phyloP scores from a whole-genome alignment of 2,888 invertebrate genomes.

The Drosophila monieri region DNA sequence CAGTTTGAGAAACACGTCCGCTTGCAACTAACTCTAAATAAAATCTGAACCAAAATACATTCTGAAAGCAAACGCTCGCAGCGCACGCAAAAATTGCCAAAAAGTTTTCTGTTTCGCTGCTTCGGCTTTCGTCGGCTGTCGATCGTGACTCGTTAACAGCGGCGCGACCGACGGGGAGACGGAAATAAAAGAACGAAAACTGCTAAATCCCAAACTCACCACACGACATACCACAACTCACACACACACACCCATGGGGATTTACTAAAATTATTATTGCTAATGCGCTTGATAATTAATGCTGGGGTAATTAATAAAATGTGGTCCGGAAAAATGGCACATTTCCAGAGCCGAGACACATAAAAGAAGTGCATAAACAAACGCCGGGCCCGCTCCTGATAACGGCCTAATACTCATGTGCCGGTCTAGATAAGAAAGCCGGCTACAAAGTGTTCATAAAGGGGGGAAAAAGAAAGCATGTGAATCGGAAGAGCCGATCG shows the following conservation, averaged over 20 bases:
- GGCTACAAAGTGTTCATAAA: slow-evolving; percentile 43
- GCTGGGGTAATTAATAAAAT: slow-evolving; percentile 12
- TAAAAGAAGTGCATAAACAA: slow-evolving; percentile 2
- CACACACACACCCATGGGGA: slow-evolving; percentile 10
- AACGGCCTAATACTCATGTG: slow-evolving; percentile 45
- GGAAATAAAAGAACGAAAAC: slow-evolving; percentile 69
- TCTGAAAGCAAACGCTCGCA: slow-evolving; percentile 38
- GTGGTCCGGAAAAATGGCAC: neutral
- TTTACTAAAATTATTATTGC: slow-evolving; percentile 12
- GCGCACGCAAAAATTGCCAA: slow-evolving; percentile 66
- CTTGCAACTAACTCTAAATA: slow-evolving; percentile 82
- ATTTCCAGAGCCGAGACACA: neutral
- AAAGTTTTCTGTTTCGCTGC: slow-evolving; percentile 48
- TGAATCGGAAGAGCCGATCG: slow-evolving; percentile 18
- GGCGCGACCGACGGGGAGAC: slow-evolving; percentile 39
- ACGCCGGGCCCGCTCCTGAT: slow-evolving; percentile 23
- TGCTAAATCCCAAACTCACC: slow-evolving; percentile 59
- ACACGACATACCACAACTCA: slow-evolving; percentile 37
- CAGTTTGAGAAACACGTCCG: slow-evolving; percentile 82
- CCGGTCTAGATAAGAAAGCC: slow-evolving; percentile 76
- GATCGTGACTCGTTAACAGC: slow-evolving; percentile 15
- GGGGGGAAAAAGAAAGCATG: slow-evolving; percentile 36
- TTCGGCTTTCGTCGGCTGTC: slow-evolving; percentile 30
- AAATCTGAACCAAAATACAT: slow-evolving; percentile 76
- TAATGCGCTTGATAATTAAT: slow-evolving; percentile 36